A percentile compares a stretch with the other conserved stretches of the same genome.
phyloP scores from a whole-genome alignment of 2,888 invertebrate genomes.

The Rhagophthalmus giganteus region DNA sequence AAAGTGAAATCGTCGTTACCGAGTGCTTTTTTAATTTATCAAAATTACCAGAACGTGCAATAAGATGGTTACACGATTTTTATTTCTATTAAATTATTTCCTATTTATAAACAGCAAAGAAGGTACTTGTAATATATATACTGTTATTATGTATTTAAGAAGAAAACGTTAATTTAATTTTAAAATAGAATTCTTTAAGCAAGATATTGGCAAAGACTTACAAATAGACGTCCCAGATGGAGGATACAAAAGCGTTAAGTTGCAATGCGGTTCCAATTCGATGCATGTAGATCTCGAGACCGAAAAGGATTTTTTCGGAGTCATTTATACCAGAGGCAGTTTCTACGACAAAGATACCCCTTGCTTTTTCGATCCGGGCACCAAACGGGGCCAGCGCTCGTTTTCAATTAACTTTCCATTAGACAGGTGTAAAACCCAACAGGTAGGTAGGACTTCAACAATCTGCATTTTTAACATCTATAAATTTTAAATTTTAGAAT shows the following conservation, averaged over 20 bases:
- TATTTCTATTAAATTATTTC: not conserved
- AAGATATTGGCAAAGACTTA: constrained; percentile 61
- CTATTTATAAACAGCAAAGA: not conserved
- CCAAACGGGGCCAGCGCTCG: constrained; percentile 52
- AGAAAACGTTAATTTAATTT: constrained; percentile 1
- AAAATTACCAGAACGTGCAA: no score
- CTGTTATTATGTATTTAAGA: not conserved
- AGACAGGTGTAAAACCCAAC: constrained; percentile 61
- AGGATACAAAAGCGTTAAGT: constrained; percentile 61
- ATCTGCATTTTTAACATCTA: no score
- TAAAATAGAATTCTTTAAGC: constrained; percentile 54
- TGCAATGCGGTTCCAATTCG: constrained; percentile 61
- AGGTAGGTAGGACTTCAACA: no score
- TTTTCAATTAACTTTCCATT: constrained; percentile 62
- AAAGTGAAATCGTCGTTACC: no score
- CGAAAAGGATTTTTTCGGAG: constrained; percentile 62
- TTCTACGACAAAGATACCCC: constrained; percentile 61
- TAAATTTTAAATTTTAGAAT: constrained; percentile 49
- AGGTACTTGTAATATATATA: not conserved
- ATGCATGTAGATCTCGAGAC: constrained; percentile 59
- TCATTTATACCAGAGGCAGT: constrained; percentile 66
- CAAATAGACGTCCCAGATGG: constrained; percentile 61
- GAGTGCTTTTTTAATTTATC: not conserved
- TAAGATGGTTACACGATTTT: no score
- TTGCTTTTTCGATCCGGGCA: constrained; percentile 60